Base-by-base conservation (phyloP, 2,113 vertebrate species). In the Solea senegalensis region DNA sequence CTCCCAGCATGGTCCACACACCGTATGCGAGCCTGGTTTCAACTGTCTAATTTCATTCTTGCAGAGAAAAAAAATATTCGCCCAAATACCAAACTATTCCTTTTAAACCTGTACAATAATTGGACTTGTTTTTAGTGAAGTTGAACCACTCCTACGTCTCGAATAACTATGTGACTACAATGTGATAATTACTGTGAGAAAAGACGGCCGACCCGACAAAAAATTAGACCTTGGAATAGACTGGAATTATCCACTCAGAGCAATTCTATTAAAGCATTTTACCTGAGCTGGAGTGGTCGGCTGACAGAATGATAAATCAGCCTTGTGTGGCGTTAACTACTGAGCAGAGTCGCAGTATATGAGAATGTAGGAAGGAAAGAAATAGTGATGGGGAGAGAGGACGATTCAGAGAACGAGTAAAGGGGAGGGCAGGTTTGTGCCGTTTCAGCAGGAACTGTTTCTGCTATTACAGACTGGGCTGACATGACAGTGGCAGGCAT, bases 381-480 rank as follows among this genome's bases (percentile, higher is more conserved):
- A 1, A 63, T 58, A 58, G 59, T 28, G 72, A 69, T 14, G 69
- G 65, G 65, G 12, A 57, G 51, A 70, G 54, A 46, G 65, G 43
- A 12, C 1, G 13, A 45, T 21, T 27, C 26, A 64, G 53, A 71
- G 60, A 52, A 11, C 0, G 1, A 26, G 62, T 34, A 49, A 44
- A 50, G 61, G 40, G 63, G 50, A 48, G 77, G 75, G 58, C 60
- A 41, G 43, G 81, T 77, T 86, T 84, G 74, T 85, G 83, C 69
- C 40, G 69, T 76, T 84, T 87, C 79, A 86, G 83, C 86, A 85
- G 83, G 88, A 89, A 92, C 85, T 78, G 84, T 76, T 76, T 85
- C 87, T 91, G 81, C 90, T 43, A 40, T 88, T 84, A 80, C 51
- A 41, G 83, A 72, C 63, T 65, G n/a, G 72, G 73, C 63, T 86